Base-by-base conservation (phyloP, 2,113 vertebrate genomes). In the Poeciliopsis retropinna region DNA sequence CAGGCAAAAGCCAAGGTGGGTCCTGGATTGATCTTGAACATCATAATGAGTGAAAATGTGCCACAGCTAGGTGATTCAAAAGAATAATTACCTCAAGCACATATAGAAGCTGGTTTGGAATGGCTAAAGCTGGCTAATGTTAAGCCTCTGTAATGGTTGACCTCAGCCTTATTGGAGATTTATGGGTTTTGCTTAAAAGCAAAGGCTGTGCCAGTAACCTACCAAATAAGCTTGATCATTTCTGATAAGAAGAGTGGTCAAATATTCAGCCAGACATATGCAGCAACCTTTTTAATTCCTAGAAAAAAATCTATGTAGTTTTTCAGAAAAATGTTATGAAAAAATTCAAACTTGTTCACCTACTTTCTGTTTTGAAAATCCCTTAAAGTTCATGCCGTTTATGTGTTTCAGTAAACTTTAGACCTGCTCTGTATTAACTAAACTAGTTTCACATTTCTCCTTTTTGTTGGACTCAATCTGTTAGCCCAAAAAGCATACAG, bases 401-500 rank as follows among this genome's bases (percentile, higher is more conserved):
- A 11, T 67, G 65, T 5, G 72, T 71, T 17, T 27, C 60, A 39
- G 54, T 31, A 9, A 34, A 72, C 30, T 39, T 37, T 71, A 78
- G 39, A 81, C 77, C 57, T 54, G 51, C 51, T 57, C 25, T 57
- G 51, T 57, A 57, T 57, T n/a, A 72, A 60, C 66, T 83, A 64
- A 87, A 82, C 70, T 78, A 79, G 68, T 83, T 86, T 83, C 64
- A 77, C 67, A 74, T 75, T 61, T 73, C 67, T 75, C 51, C 66
- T 54, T 12, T 72, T 54, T 66, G 61, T 77, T 63, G 32, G 28
- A 67, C 79, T 75, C 69, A 60, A 13, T 67, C 34, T 74, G 51
- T 81, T 57, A 73, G 73, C 67, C 72, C 74, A 62, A 71, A 83
- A 83, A 89, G 71, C 60, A 17, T 73, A 76, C 86, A 72, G 83